Evolutionary conservation across 1,140 invertebrate genomes (phyloP).

Genomic region (Calephelis virginiensis): DNA sequence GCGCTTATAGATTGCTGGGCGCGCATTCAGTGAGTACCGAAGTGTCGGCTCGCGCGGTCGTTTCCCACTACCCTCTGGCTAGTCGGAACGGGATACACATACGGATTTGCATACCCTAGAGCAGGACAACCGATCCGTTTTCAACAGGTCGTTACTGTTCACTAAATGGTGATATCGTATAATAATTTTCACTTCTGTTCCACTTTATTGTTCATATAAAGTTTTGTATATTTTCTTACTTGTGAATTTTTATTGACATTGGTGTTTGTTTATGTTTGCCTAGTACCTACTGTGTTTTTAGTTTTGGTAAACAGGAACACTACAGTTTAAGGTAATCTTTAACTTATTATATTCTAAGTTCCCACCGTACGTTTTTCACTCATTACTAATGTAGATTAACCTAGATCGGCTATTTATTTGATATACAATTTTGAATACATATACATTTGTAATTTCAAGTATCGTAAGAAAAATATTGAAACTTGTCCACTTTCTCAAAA

Average conservation of each 20-base stretch:
- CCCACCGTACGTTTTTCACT: too few relatives aligned
- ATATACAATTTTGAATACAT: too few relatives aligned
- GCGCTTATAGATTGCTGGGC: constrained; percentile 66
- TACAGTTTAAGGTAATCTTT: too few relatives aligned
- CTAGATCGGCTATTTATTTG: too few relatives aligned
- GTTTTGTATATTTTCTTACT: constrained; percentile 29
- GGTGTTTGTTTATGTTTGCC: constrained; percentile 6
- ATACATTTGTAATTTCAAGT: too few relatives aligned
- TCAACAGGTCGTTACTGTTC: constrained; percentile 74
- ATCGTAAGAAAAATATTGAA: too few relatives aligned
- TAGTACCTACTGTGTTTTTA: neutral
- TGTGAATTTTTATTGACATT: constrained; percentile 15
- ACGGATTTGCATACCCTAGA: constrained; percentile 41
- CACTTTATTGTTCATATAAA: constrained; percentile 43
- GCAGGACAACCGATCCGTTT: constrained; percentile 50
- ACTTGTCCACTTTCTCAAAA: too few relatives aligned
- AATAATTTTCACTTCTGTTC: constrained; percentile 63
- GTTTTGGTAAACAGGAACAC: neutral
- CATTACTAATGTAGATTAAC: too few relatives aligned
- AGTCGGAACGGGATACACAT: constrained; percentile 49
- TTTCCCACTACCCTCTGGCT: constrained; percentile 35
- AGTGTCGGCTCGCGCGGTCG: constrained; percentile 60
- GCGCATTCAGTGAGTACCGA: constrained; percentile 57
- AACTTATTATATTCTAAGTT: too few relatives aligned
- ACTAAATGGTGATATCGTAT: constrained; percentile 65